These are phyloP conservation scores for Hexactinellida sp. DNA, from an alignment of 37 sponge, comb jelly and placozoan genomes.

Conservation along the genomic window DNA sequence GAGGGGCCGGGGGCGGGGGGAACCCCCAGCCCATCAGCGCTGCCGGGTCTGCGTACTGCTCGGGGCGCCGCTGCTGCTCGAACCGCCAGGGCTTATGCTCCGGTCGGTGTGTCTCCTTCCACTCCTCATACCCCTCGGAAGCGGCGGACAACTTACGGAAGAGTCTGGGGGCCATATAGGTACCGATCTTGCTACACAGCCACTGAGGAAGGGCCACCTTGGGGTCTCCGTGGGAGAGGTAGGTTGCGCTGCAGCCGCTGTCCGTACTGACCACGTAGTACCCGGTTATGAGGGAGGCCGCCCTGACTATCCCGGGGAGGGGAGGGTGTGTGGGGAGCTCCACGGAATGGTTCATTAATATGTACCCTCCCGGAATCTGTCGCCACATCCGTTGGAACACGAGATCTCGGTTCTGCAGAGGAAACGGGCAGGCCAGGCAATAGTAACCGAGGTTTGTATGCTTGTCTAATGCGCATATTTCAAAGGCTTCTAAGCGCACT, in stretches of 20 bases:
- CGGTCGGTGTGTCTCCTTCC: background rate
- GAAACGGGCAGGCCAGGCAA: background rate
- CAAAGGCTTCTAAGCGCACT: background rate
- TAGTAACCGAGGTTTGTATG: background rate
- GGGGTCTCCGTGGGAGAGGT: background rate
- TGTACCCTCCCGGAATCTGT: background rate
- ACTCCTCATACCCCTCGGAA: background rate
- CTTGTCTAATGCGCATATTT: background rate
- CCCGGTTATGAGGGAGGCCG: background rate
- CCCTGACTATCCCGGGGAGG: background rate
- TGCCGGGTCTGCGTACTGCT: background rate
- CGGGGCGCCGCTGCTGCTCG: background rate
- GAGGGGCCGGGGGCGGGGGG: background rate
- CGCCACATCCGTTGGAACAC: background rate
- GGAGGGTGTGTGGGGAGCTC: slow-evolving; percentile 10
- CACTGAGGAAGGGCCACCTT: background rate
- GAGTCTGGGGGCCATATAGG: background rate
- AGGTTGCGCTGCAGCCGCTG: background rate
- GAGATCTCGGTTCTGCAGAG: background rate
- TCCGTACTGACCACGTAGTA: background rate
- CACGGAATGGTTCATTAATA: background rate
- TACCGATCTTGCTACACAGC: background rate
- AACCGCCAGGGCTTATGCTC: background rate
- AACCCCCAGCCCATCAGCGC: background rate
- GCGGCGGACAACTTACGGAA: background rate